Evolutionary conservation across 2,113 vertebrate species (phyloP), one percentile per base, ranked within the genome.

Genomic region (Epinephelus fuscoguttatus): DNA sequence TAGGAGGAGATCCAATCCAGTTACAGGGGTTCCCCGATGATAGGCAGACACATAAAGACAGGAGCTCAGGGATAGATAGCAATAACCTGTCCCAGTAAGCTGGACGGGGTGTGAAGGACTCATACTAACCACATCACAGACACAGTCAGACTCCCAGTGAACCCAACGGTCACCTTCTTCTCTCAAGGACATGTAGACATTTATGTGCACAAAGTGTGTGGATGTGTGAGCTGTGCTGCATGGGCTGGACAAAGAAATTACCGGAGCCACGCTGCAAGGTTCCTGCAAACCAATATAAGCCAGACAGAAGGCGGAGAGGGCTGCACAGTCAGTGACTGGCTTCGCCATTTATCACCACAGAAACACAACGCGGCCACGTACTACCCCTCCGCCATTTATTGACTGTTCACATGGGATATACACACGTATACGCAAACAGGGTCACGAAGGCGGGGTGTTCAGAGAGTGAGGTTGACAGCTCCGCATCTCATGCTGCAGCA

Each of bases 391-490:
- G 15, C 61, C 55, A n/a, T 84, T 72, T 79, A 75, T 42, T 72
- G 66, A 47, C 59, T 17, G 62, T 62, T 84, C 25, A 50, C 40
- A 19, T 56, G 83, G 68, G 62, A 83, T 33, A 81, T 33, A 64
- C 72, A 61, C 78, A 63, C 78, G 61, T 15, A 33, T 17, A 57
- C 25, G 23, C 37, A 80, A 78, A 67, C 45, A 45, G 73, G 85
- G 82, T 84, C 84, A 81, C 33, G 77, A 56, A 67, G 60, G 76
- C 63, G 5, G 79, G 10, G 17, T 62, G 77, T 18, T 63, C 78
- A 68, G 68, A 74, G 45, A 88, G 75, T n/a, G 57, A 81, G 57
- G 57, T 50, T 77, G 88, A 88, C 87, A 87, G 88, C 75, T 66
- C 33, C n/a, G 76, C 12, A 47, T 86, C 82, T 76, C 40, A 78